These are phyloP conservation scores for Forficula auricularia DNA, from an alignment of 1,140 invertebrate species.

Conservation along the genomic window DNA sequence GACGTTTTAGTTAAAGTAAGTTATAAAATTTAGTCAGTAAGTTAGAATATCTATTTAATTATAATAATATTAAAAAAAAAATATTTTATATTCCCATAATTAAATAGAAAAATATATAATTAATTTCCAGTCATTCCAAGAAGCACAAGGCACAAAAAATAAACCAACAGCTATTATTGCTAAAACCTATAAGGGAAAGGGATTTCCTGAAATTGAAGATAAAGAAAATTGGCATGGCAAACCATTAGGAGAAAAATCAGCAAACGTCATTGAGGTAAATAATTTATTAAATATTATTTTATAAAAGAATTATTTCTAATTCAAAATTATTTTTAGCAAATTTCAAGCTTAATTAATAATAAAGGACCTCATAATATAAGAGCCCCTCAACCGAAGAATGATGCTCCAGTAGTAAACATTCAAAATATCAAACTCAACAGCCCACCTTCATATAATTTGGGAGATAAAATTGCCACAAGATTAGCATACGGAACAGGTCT, in stretches of 20 bases:
- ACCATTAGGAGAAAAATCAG: conserved; percentile 65
- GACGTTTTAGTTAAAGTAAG: conserved; percentile 63
- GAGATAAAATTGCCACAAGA: conserved; percentile 74
- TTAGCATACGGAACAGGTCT: conserved; percentile 87
- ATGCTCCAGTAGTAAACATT: conserved; percentile 54
- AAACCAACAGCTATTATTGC: conserved; percentile 86
- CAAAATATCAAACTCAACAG: conserved; percentile 57
- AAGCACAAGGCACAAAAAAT: conserved; percentile 53
- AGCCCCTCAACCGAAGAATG: conserved; percentile 44
- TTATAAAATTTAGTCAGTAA: too few relatives aligned
- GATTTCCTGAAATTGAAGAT: conserved; percentile 79
- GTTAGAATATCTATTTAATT: neutral
- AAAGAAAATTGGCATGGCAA: conserved; percentile 95
- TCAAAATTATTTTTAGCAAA: conserved; percentile 28
- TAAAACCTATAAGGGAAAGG: conserved; percentile 91
- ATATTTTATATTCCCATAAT: neutral
- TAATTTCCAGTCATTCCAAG: conserved; percentile 51
- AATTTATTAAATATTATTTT: neutral
- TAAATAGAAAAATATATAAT: neutral
- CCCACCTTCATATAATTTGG: conserved; percentile 69
- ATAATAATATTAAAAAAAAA: neutral
- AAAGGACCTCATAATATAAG: conserved; percentile 32
- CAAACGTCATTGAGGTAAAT: conserved; percentile 45
- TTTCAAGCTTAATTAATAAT: conserved; percentile 47
- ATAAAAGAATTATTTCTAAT: too few relatives aligned